Evolutionary conservation across 2,797 vertebrate species (phyloP).

Genomic region (Peromyscus aztecus): DNA sequence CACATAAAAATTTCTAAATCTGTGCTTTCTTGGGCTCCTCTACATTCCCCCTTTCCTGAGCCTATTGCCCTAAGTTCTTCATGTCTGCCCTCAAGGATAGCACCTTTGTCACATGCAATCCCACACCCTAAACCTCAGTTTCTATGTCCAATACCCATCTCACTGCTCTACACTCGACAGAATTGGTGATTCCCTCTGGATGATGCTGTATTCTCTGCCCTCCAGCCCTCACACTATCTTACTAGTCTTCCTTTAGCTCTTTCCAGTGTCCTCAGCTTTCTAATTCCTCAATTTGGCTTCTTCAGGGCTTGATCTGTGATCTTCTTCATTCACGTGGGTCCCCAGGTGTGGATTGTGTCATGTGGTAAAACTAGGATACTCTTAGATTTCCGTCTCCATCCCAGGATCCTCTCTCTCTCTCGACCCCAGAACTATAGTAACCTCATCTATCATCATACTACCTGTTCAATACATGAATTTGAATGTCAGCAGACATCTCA

Average conservation of each 20-base stretch:
- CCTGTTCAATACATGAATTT: background rate
- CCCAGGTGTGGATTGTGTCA: background rate
- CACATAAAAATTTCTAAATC: background rate
- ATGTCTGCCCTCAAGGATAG: background rate
- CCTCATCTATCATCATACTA: background rate
- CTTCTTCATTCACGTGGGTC: background rate
- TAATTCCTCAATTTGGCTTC: background rate
- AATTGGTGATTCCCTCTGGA: background rate
- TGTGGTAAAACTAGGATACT: background rate
- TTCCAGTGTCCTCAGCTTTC: background rate
- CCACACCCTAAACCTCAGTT: background rate
- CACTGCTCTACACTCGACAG: background rate
- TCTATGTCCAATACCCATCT: background rate
- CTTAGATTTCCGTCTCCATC: background rate
- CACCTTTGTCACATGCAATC: background rate
- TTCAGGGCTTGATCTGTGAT: background rate
- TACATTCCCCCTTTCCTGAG: background rate
- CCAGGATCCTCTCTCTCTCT: background rate
- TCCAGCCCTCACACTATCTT: background rate
- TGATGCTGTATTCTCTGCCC: background rate
- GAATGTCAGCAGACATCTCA: background rate
- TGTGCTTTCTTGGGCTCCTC: background rate
- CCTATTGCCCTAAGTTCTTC: background rate
- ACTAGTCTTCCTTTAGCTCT: background rate
- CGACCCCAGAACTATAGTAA: background rate